These are phyloP conservation scores for Cotesia glomerata DNA, from an alignment of 1,140 invertebrate genomes.

Conservation along the genomic window DNA sequence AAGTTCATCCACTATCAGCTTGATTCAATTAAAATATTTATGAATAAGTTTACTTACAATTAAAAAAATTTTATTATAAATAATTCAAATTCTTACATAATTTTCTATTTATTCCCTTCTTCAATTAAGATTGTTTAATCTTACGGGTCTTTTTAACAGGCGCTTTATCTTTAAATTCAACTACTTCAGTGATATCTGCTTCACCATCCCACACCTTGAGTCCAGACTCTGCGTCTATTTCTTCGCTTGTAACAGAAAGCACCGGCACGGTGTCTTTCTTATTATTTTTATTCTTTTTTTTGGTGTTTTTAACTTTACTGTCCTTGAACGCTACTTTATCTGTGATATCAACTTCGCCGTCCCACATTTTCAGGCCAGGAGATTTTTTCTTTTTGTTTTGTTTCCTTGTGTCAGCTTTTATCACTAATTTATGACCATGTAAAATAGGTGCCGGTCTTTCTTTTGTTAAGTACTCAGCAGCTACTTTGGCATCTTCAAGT, in stretches of 20 bases:
- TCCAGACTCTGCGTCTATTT: background rate
- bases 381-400: slow-evolving; percentile 25
- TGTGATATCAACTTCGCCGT: too few relatives aligned
- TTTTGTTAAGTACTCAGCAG: slow-evolving; percentile 40
- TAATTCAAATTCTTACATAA: too few relatives aligned
- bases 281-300: too few relatives aligned
- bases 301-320: background rate
- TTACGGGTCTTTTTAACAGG: background rate
- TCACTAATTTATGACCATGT: slow-evolving; percentile 28
- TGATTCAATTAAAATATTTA: too few relatives aligned
- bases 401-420: slow-evolving; percentile 37
- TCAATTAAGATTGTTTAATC: slow-evolving; percentile 15
- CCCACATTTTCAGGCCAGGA: too few relatives aligned
- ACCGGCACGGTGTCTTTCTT: too few relatives aligned
- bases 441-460: slow-evolving; percentile 32
- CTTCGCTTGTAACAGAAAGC: too few relatives aligned
- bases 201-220: slow-evolving; percentile 31
- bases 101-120: slow-evolving; percentile 13
- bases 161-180: slow-evolving; percentile 24
- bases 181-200: background rate
- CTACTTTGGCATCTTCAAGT: slow-evolving; percentile 32
- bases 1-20: too few relatives aligned
- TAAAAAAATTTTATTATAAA: background rate
- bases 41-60: background rate
- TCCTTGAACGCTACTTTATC: too few relatives aligned